Base-by-base conservation (phyloP, 1,140 invertebrate genomes). In the Pseudomyrmex sp. region DNA sequence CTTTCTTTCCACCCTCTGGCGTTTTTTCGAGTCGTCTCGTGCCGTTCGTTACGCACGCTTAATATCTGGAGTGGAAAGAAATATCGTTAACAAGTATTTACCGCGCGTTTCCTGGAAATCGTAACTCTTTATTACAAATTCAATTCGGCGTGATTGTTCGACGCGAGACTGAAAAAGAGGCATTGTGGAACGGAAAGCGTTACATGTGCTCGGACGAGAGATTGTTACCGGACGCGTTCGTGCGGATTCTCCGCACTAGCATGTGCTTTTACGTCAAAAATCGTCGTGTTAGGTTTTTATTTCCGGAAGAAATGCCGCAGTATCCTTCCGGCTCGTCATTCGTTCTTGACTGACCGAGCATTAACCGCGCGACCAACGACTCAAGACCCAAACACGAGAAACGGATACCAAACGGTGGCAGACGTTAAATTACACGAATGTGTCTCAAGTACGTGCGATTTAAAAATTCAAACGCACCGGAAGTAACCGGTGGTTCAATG, bases 241-340 rank as follows among this genome's bases (percentile, higher is more conserved):
- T 58, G 48, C 35, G 50, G 20, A 68, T 69, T 63, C 26, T 26
- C 20, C 3, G 10, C 74, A 15, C 62, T 56, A 58, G 72, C 59
- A 58, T 76, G 56, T 18, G 76, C 46, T 35, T 3, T 35, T 52
- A 8, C 46, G 50, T 68, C 26, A 35, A 50, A 69, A 72, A 80
- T 72, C 44, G 59, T 50, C 44, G 59, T 50, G 44, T 50, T 23
- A 23, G 20, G 20, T 23, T 23, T 23, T 23, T 23, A 23, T 23
- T 59, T 58, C 54, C 70, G 56, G 46, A 75, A 73, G 61, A 85
- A 85, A 70, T 73, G 88, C 88, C 88, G 65, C 88, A 88, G 83
- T 88, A 86, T 89, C 86, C 88, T 88, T 89, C 88, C 84, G 86
- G 86, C 46, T 62, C 35, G n/a, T 76, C 58, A 59, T 18, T 77